Percentiles rank a stretch among this genome's conserved stretches.
Evolutionary conservation across 2,797 vertebrate species (phyloP).

Genomic region (Anguilla megastoma): DNA sequence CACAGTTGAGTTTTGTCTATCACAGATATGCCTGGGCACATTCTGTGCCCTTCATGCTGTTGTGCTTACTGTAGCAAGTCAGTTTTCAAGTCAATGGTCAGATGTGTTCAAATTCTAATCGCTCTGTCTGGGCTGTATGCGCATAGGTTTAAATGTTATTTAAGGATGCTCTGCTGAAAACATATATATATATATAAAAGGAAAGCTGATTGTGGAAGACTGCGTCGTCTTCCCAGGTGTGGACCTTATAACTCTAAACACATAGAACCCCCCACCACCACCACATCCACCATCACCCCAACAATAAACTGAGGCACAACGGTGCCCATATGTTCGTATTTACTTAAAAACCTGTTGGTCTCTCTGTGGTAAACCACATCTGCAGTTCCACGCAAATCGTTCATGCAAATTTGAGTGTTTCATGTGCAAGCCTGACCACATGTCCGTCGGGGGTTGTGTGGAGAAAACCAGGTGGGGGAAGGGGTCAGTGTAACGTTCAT

Average conservation of each 20-base stretch:
- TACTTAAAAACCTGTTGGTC: slow-evolving; percentile 10
- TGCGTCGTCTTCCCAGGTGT: neutral
- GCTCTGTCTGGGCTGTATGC: neutral
- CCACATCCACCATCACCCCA: neutral
- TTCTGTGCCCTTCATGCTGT: neutral
- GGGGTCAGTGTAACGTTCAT: neutral
- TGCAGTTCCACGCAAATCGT: neutral
- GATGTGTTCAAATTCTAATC: neutral
- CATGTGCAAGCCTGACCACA: neutral
- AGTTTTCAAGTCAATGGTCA: neutral
- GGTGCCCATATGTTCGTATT: neutral
- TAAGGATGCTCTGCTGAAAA: neutral
- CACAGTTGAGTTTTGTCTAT: neutral
- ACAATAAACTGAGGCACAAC: neutral
- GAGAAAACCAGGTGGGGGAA: neutral
- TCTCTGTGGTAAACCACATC: neutral
- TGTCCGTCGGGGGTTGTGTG: neutral
- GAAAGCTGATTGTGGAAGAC: neutral
- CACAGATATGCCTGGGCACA: neutral
- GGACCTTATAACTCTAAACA: neutral
- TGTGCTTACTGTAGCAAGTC: neutral
- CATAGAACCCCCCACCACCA: neutral
- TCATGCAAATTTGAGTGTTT: neutral
- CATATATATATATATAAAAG: neutral
- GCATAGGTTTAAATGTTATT: neutral